phyloP scores from a whole-genome alignment of 1,140 invertebrate genomes.

The Diuraphis noxia region DNA sequence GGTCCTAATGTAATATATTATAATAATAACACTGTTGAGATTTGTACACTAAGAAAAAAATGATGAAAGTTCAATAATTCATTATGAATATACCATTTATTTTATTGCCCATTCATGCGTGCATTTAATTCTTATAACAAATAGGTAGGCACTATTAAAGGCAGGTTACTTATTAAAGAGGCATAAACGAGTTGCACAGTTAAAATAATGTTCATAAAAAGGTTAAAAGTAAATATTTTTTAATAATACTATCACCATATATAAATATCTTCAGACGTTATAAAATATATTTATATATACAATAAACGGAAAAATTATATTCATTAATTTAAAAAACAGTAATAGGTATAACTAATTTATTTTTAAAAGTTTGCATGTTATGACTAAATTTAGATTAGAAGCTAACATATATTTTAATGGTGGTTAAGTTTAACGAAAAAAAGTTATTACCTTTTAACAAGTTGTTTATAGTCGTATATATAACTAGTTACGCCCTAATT shows the following conservation, averaged over 20 bases:
- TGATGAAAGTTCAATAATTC: not conserved
- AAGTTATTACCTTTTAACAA: conserved; percentile 49
- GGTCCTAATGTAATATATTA: not conserved
- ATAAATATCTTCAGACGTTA: not conserved
- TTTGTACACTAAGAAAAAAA: not conserved
- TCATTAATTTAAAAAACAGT: not conserved
- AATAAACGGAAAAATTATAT: not conserved
- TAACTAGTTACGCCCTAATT: conserved; percentile 24
- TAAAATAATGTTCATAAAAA: not conserved
- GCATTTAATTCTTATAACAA: not conserved
- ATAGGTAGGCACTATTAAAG: not conserved
- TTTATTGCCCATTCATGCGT: not conserved
- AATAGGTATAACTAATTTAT: not conserved
- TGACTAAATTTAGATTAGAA: conserved; percentile 35
- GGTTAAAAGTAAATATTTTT: not conserved
- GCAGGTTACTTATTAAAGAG: not conserved
- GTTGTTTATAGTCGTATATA: conserved; percentile 28
- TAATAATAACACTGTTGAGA: not conserved
- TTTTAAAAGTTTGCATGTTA: conserved; percentile 43
- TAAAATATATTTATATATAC: too few relatives aligned
- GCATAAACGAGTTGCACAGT: not conserved
- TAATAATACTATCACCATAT: not conserved
- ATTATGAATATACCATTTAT: not conserved
- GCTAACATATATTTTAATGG: conserved; percentile 2
- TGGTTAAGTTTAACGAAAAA: not conserved